Evolutionary conservation across 2,888 invertebrate species (phyloP), one percentile per base, ranked within the genome.

Genomic region (Crossocerus cetratus): DNA sequence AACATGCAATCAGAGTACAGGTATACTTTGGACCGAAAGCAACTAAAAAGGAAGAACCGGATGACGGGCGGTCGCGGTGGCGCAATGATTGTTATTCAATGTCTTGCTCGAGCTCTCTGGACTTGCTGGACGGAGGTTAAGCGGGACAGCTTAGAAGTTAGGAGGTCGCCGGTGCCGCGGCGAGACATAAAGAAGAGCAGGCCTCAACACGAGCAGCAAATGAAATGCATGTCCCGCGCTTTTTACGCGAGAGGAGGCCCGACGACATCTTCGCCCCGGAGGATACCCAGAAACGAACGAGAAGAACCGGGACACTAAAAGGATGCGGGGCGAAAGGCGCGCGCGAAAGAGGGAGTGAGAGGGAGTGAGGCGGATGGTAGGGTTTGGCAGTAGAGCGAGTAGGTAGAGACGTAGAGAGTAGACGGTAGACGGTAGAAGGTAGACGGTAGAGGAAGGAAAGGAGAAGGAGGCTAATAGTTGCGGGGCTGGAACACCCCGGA

Each of bases 121-220:
- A 43, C 43, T 43, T 49, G 14, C 5, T 14, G 11, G 13, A 49
- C 14, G 16, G 5, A 11, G 49, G 49, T 13, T 4, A n/a, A 49
- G 49, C 23, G 23, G 32, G 32, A 3, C 1, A n/a, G 23, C n/a
- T 13, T 22, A 32, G 32, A 32, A n/a, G 58, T 16, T 49, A 16
- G 49, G 4, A 49, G 4, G 14, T 4, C n/a, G 16, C 3, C 49
- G 49, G 49, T 14, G 13, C 13, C 74, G 74, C 74, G 73, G 77
- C 74, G 78, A 77, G 72, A 82, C 82, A 84, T 82, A 84, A 84
- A 84, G 84, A 81, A 84, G 82, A 82, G 82, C 80, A 78, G 75
- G 83, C 77, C 77, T 86, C 83, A 80, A 83, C 86, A 84, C 85
- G 83, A 82, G 85, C 84, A 82, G 83, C 49, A 49, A 49, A 49